Evolutionary conservation across 2,797 vertebrate genomes (phyloP), one percentile per base, ranked within the genome.

Genomic region (Gymnoscopelus braueri): DNA sequence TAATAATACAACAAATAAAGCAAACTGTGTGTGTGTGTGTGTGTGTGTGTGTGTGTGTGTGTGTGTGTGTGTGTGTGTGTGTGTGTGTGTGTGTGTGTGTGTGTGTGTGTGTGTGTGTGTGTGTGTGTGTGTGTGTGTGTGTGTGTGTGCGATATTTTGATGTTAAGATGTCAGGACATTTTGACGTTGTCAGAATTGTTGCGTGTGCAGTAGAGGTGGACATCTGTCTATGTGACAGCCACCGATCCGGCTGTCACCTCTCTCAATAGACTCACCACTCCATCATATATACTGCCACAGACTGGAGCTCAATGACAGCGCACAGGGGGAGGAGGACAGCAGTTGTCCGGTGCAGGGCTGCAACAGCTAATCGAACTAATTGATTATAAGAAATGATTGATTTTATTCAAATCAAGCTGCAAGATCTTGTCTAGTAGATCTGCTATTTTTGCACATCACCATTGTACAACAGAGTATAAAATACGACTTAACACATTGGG

Each of bases 191-290:
- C 88, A 86, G 65, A 82, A 63, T 81, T 80, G 85, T 19, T 83
- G 86, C 82, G 78, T 78, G 84, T 19, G 65, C 39, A 60, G 55
- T 50, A 59, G 80, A 84, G 75, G 88, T 80, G 82, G 86, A 87
- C 90, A 91, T 90, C 87, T 77, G 84, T 91, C 86, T 89, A 0
- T 69, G 76, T 91, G 89, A 90, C 88, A 90, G 88, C 78, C 89
- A 87, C 81, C 89, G 82, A 89, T 91, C 82, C 80, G 66, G 59
- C 83, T 86, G 89, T 91, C 87, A 87, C 80, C 80, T 66, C 75
- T 77, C 85, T 86, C 75, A 57, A 71, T 5, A 72, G 83, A 83
- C 78, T 44, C 39, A 83, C 71, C 66, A 51, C 73, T 61, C 71
- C 86, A 90, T 87, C 86, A 90, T 91, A n/a, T 87, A 89, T 78